Conservation (phyloP, 2,113 vertebrate species). For the Carassius carassius region DNA sequence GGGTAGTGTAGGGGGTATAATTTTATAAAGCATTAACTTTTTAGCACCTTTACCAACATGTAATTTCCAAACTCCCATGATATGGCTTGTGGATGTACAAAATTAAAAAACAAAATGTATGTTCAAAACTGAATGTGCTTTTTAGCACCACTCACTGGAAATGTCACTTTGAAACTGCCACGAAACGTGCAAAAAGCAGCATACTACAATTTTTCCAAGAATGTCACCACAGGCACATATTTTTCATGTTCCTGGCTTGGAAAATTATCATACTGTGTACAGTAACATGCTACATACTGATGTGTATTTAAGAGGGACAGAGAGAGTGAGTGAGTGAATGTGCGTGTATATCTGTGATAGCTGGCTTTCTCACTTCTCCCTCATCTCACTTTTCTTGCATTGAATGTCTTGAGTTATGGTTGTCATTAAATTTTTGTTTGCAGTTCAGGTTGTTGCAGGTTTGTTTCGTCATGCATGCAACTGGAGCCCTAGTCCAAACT, state of each 20-base stretch:
- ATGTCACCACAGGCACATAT: background rate
- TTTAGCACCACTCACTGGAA: background rate
- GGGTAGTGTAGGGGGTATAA: too few species aligned
- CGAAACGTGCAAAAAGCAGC: background rate
- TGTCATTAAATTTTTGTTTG: constrained; percentile 9
- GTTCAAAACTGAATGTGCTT: background rate
- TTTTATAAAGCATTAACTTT: too few species aligned
- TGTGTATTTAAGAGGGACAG: background rate
- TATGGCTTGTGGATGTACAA: background rate
- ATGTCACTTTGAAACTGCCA: background rate
- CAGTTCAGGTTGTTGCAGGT: constrained; percentile 37
- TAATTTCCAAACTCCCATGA: too few species aligned
- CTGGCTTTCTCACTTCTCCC: background rate
- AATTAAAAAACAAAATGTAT: background rate
- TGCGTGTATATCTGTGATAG: background rate
- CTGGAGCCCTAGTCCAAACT: background rate
- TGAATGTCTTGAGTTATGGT: background rate
- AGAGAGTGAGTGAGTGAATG: background rate
- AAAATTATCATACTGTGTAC: background rate
- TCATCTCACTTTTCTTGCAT: background rate
- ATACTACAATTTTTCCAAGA: background rate
- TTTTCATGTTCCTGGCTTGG: background rate
- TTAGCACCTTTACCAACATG: too few species aligned
- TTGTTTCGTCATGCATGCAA: constrained; percentile 49
- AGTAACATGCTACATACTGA: background rate